Conservation (phyloP, 1,140 invertebrate genomes). For the Trypoxylus dichotomus region DNA sequence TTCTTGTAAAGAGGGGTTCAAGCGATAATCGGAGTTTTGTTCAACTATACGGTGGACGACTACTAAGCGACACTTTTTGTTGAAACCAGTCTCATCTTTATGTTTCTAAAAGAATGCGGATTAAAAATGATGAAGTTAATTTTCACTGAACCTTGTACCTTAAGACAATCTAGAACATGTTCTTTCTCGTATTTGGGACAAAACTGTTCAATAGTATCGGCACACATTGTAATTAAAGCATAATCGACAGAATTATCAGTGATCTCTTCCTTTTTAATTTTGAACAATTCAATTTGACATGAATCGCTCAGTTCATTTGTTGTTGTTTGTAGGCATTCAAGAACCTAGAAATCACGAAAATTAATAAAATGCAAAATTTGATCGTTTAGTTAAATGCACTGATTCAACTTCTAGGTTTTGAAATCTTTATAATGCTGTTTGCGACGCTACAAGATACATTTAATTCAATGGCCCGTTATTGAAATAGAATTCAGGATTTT, state of each 20-base stretch:
- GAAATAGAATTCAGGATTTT: too few species aligned
- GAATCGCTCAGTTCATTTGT: constrained; percentile 63
- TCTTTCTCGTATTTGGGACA: constrained; percentile 71
- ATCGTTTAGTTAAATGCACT: too few species aligned
- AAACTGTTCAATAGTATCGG: constrained; percentile 79
- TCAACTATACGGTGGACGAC: constrained; percentile 89
- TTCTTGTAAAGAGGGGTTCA: constrained; percentile 85
- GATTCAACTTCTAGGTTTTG: too few species aligned
- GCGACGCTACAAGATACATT: too few species aligned
- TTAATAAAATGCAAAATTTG: too few species aligned
- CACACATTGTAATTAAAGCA: constrained; percentile 78
- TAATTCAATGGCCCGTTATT: too few species aligned
- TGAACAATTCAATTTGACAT: constrained; percentile 83
- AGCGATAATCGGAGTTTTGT: constrained; percentile 88
- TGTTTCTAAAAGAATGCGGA: constrained; percentile 61
- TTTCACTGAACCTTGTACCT: constrained; percentile 50
- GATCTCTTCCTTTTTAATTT: constrained; percentile 82
- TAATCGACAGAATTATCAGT: constrained; percentile 85
- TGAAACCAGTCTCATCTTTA: constrained; percentile 80
- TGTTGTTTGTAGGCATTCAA: constrained; percentile 84
- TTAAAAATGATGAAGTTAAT: too few species aligned
- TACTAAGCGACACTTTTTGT: constrained; percentile 82
- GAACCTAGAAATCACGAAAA: constrained; percentile 71
- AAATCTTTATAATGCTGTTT: too few species aligned
- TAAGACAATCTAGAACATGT: constrained; percentile 73